Evolutionary conservation across 1,140 invertebrate genomes (phyloP), one percentile per base, ranked within the genome.

Genomic region (Drosophila pruinosa): DNA sequence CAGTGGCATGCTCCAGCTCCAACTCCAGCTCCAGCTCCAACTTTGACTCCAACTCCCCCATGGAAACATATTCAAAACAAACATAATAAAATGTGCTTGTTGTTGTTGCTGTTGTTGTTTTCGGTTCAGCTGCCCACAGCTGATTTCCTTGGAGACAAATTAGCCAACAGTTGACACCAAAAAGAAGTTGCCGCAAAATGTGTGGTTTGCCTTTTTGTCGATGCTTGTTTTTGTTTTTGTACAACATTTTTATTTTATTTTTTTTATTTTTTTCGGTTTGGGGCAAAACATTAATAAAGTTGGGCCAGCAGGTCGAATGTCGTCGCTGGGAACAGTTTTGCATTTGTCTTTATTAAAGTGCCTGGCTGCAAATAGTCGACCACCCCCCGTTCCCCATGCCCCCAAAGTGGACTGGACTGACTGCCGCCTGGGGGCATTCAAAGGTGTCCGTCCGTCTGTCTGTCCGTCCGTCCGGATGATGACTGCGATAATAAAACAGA

Each of bases 111-210:
- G 12, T 1, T 50, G 24, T 6, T 31, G 24, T 15, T 50, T 7
- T 54, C 21, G 41, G 64, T 38, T 36, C 43, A 34, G 45, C 17
- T 57, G 43, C 45, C 76, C 76, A 61, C 65, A 72, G 58, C 78
- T 88, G 74, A 86, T 86, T 86, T 88, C 82, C 82, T 86, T 65
- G 63, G 82, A 86, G 82, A 88, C 82, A 86, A 81, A 88, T 86
- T 86, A 86, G 78, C 59, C 58, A 72, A 52, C 54, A 72, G 70
- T 86, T 81, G 77, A 80, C 72, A 76, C 82, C 47, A 24, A 43
- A 45, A 53, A 67, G 65, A 36, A 54, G 57, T 59, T 47, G 43
- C 57, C 43, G 57, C 57, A 59, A 59, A 59, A 59, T 59, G 31
- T 59, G 31, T 45, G 21, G 28, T n/a, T 41, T 48, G 17, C 31